Conservation (phyloP, 2,888 invertebrate genomes). For the Lottia scabra region DNA sequence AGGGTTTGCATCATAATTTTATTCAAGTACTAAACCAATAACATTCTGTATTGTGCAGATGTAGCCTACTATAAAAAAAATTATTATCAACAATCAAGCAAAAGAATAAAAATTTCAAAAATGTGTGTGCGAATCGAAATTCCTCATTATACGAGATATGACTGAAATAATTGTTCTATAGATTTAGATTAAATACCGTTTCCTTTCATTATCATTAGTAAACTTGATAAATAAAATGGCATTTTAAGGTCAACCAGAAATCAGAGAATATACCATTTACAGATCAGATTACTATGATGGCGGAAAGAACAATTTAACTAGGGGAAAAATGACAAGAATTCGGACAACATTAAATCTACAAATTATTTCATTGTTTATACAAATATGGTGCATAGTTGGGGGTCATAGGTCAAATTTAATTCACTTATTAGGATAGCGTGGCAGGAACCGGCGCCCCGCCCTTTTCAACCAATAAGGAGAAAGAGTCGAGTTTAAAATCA, state of each 20-base stretch:
- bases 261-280: neutral
- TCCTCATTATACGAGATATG: too few species aligned
- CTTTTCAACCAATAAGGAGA: constrained; percentile 16
- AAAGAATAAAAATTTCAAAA: too few species aligned
- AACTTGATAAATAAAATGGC: too few species aligned
- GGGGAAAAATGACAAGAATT: constrained; percentile 2
- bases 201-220: too few species aligned
- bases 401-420: neutral
- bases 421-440: neutral
- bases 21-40: too few species aligned
- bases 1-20: too few species aligned
- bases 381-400: neutral
- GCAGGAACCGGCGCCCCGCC: neutral
- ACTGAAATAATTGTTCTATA: too few species aligned
- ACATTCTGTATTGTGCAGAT: too few species aligned
- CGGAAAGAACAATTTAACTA: neutral
- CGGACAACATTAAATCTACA: neutral
- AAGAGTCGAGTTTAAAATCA: constrained; percentile 2
- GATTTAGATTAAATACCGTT: too few species aligned
- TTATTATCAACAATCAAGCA: too few species aligned
- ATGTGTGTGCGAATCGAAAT: too few species aligned
- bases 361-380: constrained; percentile 4
- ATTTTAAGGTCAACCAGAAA: neutral
- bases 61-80: too few species aligned
- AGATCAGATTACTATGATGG: neutral